phyloP scores from a whole-genome alignment of 2,113 vertebrate species.

The Hippocampus comes region DNA sequence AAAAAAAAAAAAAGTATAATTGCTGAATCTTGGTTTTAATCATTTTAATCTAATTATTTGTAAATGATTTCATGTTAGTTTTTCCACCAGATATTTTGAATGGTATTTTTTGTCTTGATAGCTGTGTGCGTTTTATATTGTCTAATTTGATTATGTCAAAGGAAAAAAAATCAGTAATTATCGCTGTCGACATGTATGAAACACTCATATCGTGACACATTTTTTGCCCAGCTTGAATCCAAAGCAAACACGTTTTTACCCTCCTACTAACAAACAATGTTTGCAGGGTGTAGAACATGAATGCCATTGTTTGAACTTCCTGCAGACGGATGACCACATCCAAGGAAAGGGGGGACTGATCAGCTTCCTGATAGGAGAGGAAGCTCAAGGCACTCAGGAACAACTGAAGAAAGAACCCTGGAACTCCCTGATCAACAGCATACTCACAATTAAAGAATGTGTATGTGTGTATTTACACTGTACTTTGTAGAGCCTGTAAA shows the following conservation, averaged over 20 bases:
- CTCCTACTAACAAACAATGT: slow-evolving; percentile 45
- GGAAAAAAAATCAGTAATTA: no score
- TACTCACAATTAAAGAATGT: slow-evolving; percentile 44
- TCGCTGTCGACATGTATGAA: no score
- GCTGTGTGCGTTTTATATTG: no score
- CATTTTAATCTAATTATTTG: no score
- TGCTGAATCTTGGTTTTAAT: no score
- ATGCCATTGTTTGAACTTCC: slow-evolving; percentile 66
- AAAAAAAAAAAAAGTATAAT: no score
- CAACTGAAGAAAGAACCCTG: slow-evolving; percentile 48
- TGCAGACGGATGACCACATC: slow-evolving; percentile 44
- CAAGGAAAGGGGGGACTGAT: slow-evolving; percentile 48
- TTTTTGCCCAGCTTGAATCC: background rate
- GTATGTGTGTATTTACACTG: background rate
- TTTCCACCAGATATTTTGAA: no score
- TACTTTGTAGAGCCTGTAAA: background rate
- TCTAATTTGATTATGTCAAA: no score
- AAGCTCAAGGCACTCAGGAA: slow-evolving; percentile 44
- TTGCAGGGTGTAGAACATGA: slow-evolving; percentile 44
- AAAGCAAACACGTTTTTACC: slow-evolving; percentile 17
- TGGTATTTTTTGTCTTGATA: no score
- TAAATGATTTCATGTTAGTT: no score
- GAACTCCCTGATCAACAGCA: slow-evolving; percentile 19
- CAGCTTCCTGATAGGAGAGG: slow-evolving; percentile 61
- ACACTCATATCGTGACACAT: no score